Percentiles rank a stretch among this genome's conserved stretches.
phyloP scores from a whole-genome alignment of 2,113 vertebrate species.

The Pteronura brasiliensis region DNA sequence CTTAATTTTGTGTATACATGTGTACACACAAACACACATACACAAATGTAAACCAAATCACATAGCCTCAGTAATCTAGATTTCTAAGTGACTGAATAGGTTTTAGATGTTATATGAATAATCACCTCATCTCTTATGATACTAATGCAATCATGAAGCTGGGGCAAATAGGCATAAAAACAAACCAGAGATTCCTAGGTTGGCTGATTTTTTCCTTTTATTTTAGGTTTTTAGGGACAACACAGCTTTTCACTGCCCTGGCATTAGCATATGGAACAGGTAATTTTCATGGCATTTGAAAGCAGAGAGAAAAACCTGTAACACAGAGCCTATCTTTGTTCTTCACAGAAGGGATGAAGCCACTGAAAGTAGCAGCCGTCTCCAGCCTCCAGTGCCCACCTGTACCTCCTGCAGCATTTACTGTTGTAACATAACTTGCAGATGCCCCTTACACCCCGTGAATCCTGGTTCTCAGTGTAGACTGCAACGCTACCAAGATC shows the following conservation, averaged over 20 bases:
- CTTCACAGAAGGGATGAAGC: background rate
- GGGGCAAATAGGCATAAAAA: background rate
- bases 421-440: background rate
- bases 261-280: background rate
- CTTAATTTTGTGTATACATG: background rate
- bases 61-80: background rate
- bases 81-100: background rate
- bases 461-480: constrained; percentile 29
- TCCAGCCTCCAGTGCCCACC: background rate
- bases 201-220: background rate
- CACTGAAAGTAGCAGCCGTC: background rate
- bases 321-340: background rate
- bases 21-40: too few species aligned
- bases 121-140: background rate
- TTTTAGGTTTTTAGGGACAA: background rate
- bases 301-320: background rate
- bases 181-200: background rate
- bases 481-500: background rate
- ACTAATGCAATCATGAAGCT: background rate
- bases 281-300: background rate
- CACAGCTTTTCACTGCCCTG: background rate
- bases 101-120: background rate
- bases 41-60: background rate
- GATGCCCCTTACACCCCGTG: background rate
- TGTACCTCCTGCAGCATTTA: background rate